Base-by-base conservation (phyloP, 2,113 vertebrate species). In the Engraulis encrasicolus region DNA sequence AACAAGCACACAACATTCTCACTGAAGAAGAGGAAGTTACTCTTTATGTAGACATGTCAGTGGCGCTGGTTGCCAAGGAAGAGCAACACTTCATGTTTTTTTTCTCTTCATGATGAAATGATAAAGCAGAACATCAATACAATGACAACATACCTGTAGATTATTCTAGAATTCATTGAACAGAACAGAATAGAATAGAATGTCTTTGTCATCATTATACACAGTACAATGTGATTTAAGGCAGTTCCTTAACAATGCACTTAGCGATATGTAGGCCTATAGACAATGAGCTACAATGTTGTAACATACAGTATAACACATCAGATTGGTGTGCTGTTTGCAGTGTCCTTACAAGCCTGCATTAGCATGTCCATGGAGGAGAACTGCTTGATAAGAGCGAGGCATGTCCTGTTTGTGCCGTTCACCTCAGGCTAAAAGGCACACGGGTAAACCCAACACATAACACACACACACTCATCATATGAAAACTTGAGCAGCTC, bases 401-500 rank as follows among this genome's bases (percentile, higher is more conserved):
- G 14, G 31, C 66, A 34, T 14, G 1, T 74, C 66, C 66, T 74
- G 66, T 36, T 74, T 74, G 12, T 14, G 34, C 15, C 31, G 66
- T 74, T 74, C 66, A 74, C 66, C 15, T 34, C 0, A 74, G 66
- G 66, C 66, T 6, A 74, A 74, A n/a, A 74, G 66, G 27, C 58
- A 66, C 31, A 66, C 27, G 9, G 27, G 66, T 34, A 74, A 34
- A 54, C n/a, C n/a, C n/a, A n/a, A n/a, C n/a, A n/a, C n/a, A n/a
- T n/a, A n/a, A n/a, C n/a, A n/a, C n/a, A n/a, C 5, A 14, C 12
- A 34, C 66, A 74, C 66, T 34, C 17, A 49, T 20, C 50, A 61
- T 37, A 23, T 48, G 71, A 19, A 71, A 83, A 93, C 84, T 92
- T 90, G 85, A 92, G 94, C 92, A 93, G 92, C 92, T 92, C 93